Evolutionary conservation across 2,113 vertebrate genomes (phyloP), one percentile per base, ranked within the genome.

Genomic region (Saccopteryx bilineata): DNA sequence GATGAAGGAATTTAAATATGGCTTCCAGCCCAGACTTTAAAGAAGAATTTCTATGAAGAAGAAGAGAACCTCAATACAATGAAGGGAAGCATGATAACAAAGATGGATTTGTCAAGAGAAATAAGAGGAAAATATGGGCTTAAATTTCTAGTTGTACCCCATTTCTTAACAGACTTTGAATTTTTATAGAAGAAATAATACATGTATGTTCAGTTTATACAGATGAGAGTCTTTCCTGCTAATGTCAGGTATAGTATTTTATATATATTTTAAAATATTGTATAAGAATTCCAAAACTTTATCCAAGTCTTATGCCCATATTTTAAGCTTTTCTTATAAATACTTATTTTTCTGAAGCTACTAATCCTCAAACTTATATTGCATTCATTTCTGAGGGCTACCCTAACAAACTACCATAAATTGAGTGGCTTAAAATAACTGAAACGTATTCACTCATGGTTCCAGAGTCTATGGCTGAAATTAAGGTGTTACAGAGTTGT

Each of bases 161-260:
- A 26, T 86, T 93, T 96, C n/a, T 78, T 18, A 78, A 26, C 2
- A 90, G 19, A 6, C 39, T 76, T 92, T 89, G 26, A 66, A 78
- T 72, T 85, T 87, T 87, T 6, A 63, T 3, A 50, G 10, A 81
- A 33, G 9, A 93, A 65, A 74, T 33, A 18, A 83, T 63, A 6
- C 8, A n/a, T 52, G 5, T 23, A 21, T 48, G 11, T 76, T 75
- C 0, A 18, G 5, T 31, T 31, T 82, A 66, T 28, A 39, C 7
- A 12, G 17, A 60, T 50, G 69, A 33, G 1, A 80, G 39, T 69
- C 8, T 54, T 92, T 72, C 23, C 5, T 89, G 28, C 3, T 74
- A 50, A 74, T 71, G 1, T 24, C 9, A 78, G 6, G 12, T 63
- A n/a, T 28, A 8, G 61, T 52, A 26, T 13, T n/a, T 66, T 28